A percentile compares a stretch with the other conserved stretches of the same genome.
Evolutionary conservation across 2,113 vertebrate species (phyloP).

Genomic region (Motacilla tschutschensis): DNA sequence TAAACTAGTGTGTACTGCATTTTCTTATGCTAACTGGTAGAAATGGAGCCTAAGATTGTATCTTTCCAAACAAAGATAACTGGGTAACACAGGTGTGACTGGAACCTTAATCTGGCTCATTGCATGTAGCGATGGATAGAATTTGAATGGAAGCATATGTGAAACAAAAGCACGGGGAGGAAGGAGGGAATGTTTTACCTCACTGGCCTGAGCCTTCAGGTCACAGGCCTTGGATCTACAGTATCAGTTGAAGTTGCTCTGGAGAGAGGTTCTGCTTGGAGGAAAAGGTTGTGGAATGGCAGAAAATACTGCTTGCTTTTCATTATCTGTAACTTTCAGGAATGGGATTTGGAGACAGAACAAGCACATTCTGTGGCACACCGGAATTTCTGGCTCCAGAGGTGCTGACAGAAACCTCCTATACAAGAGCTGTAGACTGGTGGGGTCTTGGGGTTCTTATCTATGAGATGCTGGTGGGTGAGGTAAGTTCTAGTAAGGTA

Average conservation of each 20-base stretch:
- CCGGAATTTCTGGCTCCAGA: slow-evolving; percentile 97
- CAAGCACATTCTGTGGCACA: slow-evolving; percentile 97
- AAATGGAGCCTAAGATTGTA: neutral
- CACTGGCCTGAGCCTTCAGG: neutral
- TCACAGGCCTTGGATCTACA: neutral
- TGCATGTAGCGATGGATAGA: neutral
- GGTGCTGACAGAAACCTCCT: slow-evolving; percentile 96
- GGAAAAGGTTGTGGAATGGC: neutral
- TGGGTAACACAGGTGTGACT: neutral
- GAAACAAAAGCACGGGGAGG: neutral
- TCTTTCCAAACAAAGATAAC: neutral
- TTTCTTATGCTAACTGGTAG: neutral
- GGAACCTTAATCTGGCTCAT: neutral
- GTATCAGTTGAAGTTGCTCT: neutral
- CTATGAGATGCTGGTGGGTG: slow-evolving; percentile 98
- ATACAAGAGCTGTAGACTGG: slow-evolving; percentile 97
- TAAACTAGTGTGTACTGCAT: fast-evolving
- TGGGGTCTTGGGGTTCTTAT: slow-evolving; percentile 98
- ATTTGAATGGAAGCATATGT: neutral
- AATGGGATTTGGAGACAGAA: slow-evolving; percentile 97
- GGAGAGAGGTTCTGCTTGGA: neutral
- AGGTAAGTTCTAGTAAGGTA: slow-evolving; percentile 77
- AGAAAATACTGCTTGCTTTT: neutral
- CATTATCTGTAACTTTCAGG: slow-evolving; percentile 73
- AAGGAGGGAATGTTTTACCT: neutral